A percentile compares a stretch with the other conserved stretches of the same genome.
Evolutionary conservation across 2,797 vertebrate genomes (phyloP).

Genomic region (Chaenodraco wilsoni): DNA sequence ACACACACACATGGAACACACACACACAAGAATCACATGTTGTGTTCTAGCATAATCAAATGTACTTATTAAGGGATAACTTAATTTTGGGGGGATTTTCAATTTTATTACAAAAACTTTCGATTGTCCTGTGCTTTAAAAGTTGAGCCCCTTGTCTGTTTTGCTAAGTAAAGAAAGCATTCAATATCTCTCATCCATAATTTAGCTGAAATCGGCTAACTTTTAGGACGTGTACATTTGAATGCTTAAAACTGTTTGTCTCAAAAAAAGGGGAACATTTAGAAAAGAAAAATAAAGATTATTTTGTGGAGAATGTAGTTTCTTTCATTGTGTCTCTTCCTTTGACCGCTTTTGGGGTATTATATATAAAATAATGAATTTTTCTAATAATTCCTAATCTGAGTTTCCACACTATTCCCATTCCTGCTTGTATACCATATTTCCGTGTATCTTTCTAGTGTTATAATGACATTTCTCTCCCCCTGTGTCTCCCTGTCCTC

Average conservation of each 20-base stretch:
- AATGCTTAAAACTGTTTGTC: no score
- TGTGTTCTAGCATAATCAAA: background rate
- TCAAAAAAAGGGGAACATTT: background rate
- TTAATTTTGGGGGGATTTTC: background rate
- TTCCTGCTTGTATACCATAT: background rate
- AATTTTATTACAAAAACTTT: background rate
- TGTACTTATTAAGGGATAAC: background rate
- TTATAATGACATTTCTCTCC: conserved; percentile 3
- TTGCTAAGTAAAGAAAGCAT: background rate
- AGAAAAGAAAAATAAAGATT: background rate
- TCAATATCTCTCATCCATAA: background rate
- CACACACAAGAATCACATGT: background rate
- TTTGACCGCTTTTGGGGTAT: no score
- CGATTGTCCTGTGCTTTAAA: background rate
- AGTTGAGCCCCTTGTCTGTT: background rate
- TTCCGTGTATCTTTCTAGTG: background rate
- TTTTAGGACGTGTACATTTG: no score
- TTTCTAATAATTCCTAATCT: background rate
- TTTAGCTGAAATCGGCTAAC: background rate
- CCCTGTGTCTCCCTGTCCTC: background rate
- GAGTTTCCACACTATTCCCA: background rate
- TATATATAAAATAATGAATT: no score
- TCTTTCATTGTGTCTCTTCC: no score
- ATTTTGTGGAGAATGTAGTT: no score
- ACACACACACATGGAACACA: no score